Evolutionary conservation across 2,797 vertebrate genomes (phyloP).

Genomic region (Melanotaenia boesemani): DNA sequence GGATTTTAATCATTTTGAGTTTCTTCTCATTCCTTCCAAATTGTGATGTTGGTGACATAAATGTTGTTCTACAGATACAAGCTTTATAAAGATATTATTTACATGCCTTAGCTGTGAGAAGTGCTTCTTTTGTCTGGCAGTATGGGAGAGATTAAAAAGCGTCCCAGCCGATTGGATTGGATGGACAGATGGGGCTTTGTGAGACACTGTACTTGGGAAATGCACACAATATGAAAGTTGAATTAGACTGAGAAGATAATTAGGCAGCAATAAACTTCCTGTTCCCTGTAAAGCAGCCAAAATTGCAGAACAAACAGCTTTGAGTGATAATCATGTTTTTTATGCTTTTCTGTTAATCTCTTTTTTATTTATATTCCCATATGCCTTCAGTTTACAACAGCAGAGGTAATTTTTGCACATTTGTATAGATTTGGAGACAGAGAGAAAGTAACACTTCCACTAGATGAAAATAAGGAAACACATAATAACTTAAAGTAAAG

Average conservation of each 20-base stretch:
- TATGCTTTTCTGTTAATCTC: background rate
- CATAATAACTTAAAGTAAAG: background rate
- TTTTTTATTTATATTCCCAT: slow-evolving; percentile 17
- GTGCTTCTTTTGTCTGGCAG: slow-evolving; percentile 22
- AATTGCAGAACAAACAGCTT: slow-evolving; percentile 14
- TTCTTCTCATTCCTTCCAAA: background rate
- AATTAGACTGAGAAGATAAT: slow-evolving; percentile 39
- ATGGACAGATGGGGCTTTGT: slow-evolving; percentile 51
- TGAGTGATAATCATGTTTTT: background rate
- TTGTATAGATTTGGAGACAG: background rate
- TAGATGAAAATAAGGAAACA: background rate
- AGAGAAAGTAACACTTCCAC: background rate
- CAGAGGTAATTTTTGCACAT: background rate
- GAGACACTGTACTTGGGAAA: slow-evolving; percentile 20
- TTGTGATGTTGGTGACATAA: background rate
- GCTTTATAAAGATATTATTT: background rate
- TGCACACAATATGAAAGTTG: slow-evolving; percentile 14
- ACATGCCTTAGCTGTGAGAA: background rate
- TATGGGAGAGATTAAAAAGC: slow-evolving; percentile 8
- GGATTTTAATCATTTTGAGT: background rate
- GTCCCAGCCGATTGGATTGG: slow-evolving; percentile 4
- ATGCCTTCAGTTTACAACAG: slow-evolving; percentile 7
- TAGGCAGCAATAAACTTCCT: slow-evolving; percentile 11
- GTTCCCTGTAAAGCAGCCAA: slow-evolving; percentile 25
- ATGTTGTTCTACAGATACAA: background rate